Evolutionary conservation across 1,140 invertebrate genomes (phyloP).

Genomic region (Panagrolaimus sp.): DNA sequence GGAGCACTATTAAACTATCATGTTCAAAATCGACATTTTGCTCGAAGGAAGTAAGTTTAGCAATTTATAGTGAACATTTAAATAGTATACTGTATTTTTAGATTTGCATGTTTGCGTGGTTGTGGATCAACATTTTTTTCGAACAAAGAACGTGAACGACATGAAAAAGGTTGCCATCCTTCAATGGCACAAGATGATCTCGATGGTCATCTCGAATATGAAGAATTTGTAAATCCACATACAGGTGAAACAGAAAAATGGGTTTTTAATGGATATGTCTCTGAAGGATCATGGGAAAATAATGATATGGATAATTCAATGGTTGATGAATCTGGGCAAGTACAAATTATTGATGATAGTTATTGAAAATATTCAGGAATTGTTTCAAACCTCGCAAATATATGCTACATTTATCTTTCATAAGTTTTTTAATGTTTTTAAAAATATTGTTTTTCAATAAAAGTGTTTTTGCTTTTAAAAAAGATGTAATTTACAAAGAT

Average conservation of each 20-base stretch:
- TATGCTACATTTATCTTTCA: too few species aligned
- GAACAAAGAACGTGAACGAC: conserved; percentile 14
- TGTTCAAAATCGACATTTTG: conserved; percentile 14
- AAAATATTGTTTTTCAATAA: too few species aligned
- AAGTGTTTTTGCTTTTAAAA: too few species aligned
- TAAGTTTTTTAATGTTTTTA: too few species aligned
- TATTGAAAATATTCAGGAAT: too few species aligned
- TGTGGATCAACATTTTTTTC: conserved; percentile 12
- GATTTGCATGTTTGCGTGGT: conserved; percentile 18
- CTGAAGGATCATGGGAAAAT: too few species aligned
- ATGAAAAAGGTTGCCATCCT: not conserved
- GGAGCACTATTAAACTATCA: conserved; percentile 22
- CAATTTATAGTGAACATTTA: too few species aligned
- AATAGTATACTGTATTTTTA: not conserved
- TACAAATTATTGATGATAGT: too few species aligned
- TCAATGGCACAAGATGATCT: not conserved
- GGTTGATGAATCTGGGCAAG: too few species aligned
- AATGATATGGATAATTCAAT: too few species aligned
- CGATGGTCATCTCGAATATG: not conserved
- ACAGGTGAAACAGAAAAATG: conserved; percentile 3
- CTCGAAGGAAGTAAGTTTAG: conserved; percentile 16
- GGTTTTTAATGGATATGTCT: not conserved
- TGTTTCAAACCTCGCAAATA: too few species aligned
- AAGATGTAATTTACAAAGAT: too few species aligned
- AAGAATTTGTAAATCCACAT: not conserved